Percentiles rank a stretch among this genome's conserved stretches.
Conservation (phyloP, 2,888 invertebrate genomes). For the Luffia ferchaultella region DNA sequence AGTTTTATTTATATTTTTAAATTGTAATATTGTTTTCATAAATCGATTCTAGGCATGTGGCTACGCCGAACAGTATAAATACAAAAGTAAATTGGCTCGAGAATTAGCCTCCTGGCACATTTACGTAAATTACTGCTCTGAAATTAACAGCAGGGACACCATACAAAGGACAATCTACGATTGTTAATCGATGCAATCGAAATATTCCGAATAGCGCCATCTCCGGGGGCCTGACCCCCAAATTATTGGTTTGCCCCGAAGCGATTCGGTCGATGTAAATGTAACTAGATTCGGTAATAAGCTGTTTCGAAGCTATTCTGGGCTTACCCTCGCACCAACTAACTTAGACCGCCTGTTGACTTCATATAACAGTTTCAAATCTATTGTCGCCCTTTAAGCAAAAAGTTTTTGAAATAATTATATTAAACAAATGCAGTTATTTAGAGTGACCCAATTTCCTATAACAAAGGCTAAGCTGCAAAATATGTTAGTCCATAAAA, state of each 20-base stretch:
- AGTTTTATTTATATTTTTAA: too few species aligned
- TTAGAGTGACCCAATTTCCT: too few species aligned
- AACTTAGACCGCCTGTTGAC: neutral
- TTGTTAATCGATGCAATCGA: slow-evolving; percentile 41
- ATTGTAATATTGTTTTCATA: too few species aligned
- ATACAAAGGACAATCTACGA: slow-evolving; percentile 7
- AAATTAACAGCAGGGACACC: slow-evolving; percentile 28
- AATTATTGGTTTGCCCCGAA: slow-evolving; percentile 54
- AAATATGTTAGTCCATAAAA: too few species aligned
- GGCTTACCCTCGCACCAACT: neutral
- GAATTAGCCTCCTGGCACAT: slow-evolving; percentile 15
- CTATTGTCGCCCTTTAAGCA: neutral
- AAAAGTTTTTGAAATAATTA: neutral
- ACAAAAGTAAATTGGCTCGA: slow-evolving; percentile 28
- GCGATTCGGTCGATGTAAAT: slow-evolving; percentile 37
- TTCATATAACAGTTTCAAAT: neutral
- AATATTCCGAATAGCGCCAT: slow-evolving; percentile 32
- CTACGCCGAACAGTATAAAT: too few species aligned
- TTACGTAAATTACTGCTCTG: slow-evolving; percentile 29
- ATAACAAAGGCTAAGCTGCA: too few species aligned
- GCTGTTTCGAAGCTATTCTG: slow-evolving; percentile 38
- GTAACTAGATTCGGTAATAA: slow-evolving; percentile 53
- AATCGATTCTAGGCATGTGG: too few species aligned
- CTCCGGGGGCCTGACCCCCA: slow-evolving; percentile 38
- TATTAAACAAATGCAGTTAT: neutral